Evolutionary conservation across 1,140 invertebrate species (phyloP), one percentile per base, ranked within the genome.

Genomic region (Drosophila tropicalis): DNA sequence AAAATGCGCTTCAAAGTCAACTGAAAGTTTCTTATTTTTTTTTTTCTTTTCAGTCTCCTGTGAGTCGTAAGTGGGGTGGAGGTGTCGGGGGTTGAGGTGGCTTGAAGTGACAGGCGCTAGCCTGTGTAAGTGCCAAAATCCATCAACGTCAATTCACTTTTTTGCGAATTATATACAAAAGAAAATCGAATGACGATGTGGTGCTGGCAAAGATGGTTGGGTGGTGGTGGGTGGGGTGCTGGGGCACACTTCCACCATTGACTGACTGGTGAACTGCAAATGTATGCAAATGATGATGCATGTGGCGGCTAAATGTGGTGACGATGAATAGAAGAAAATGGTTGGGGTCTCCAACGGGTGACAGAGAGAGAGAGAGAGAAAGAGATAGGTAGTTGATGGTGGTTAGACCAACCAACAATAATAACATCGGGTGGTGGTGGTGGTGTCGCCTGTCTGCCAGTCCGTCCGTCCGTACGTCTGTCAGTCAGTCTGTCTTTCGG

Each of bases 101-200:
- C 39, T 60, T 41, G 57, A 79, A 81, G 72, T 90, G 85, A 80
- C 84, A 79, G 85, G 86, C 85, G 83, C 79, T 85, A 75, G 85
- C 87, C 86, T 90, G 78, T 90, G 85, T 90, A 90, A 90, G 85
- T 90, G 85, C 86, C 85, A 90, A 90, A 90, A 90, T 90, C 85
- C 85, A 90, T 90, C 85, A 90, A 90, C 85, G 85, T 90, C 85
- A 90, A 81, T 90, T 83, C 65, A 29, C 39, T 74, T 54, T 36
- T 7, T 47, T 66, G 70, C 83, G 83, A 90, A 90, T 90, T 90
- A 81, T 90, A 85, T 90, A 79, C 87, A 85, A 89, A 58, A 79
- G 84, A 85, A 90, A 90, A 90, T 90, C 81, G 86, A 90, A 70
- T 80, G 47, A 55, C 44, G 62, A 69, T 72, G 47, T 60, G 64